These are phyloP conservation scores for Dinomys branickii DNA, from an alignment of 2,113 vertebrate genomes.

Conservation along the genomic window DNA sequence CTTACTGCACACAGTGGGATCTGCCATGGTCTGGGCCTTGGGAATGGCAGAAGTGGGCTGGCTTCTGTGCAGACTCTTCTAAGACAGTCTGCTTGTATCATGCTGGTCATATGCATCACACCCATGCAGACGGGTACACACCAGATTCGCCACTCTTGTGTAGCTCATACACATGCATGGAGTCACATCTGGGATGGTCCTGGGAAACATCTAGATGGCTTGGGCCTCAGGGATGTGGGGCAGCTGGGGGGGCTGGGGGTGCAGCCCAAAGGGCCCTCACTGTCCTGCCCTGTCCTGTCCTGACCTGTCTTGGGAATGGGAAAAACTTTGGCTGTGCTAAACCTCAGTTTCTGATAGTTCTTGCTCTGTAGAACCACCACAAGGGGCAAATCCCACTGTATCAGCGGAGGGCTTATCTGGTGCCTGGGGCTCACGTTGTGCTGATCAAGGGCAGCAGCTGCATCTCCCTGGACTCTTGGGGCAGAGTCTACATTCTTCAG, in stretches of 20 bases:
- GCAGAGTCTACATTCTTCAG: neutral
- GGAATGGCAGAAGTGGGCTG: neutral
- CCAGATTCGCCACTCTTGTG: accelerated
- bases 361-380: neutral
- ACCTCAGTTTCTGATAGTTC: neutral
- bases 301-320: too few relatives aligned
- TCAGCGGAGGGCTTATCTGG: neutral
- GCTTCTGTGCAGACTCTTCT: accelerated
- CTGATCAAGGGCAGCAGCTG: neutral
- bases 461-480: accelerated
- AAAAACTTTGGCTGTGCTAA: neutral
- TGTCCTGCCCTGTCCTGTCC: neutral
- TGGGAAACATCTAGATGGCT: neutral
- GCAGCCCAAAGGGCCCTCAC: too few relatives aligned
- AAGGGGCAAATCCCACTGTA: neutral
- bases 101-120: accelerated
- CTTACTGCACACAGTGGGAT: too few relatives aligned
- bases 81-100: accelerated
- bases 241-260: neutral
- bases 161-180: neutral
- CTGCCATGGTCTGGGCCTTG: neutral
- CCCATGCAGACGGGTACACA: neutral
- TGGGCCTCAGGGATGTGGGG: too few relatives aligned
- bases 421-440: accelerated
- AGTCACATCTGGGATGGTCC: neutral